A percentile compares a stretch with the other conserved stretches of the same genome.
These are phyloP conservation scores for Pyrochroa serraticornis DNA, from an alignment of 2,888 invertebrate genomes.

Conservation along the genomic window DNA sequence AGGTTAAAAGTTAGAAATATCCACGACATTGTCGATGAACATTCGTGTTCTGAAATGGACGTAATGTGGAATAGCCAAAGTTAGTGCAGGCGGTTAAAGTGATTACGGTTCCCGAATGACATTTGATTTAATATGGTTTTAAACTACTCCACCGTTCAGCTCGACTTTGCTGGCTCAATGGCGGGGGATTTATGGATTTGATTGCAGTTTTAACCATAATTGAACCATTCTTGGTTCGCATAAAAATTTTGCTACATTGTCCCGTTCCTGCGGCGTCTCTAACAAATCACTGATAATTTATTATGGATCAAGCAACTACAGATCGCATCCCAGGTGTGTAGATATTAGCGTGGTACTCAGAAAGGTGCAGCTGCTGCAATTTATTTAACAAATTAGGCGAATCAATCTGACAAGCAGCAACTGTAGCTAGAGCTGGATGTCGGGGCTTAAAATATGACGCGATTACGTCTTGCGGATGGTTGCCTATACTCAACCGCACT, in stretches of 20 bases:
- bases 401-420: slow-evolving; percentile 36
- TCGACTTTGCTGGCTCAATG: slow-evolving; percentile 28
- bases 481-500: slow-evolving; percentile 27
- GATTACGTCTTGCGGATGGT: slow-evolving; percentile 35
- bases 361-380: slow-evolving; percentile 36
- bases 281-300: slow-evolving; percentile 20
- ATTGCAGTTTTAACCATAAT: slow-evolving; percentile 35
- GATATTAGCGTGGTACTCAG: slow-evolving; percentile 26
- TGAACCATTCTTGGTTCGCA: slow-evolving; percentile 27
- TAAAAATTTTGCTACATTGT: slow-evolving; percentile 24
- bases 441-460: slow-evolving; percentile 34
- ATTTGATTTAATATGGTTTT: slow-evolving; percentile 37
- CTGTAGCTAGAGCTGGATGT: slow-evolving; percentile 28
- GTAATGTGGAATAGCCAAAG: slow-evolving; percentile 33
- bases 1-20: not conserved
- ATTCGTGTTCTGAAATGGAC: slow-evolving; percentile 28
- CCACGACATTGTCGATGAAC: not conserved
- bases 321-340: slow-evolving; percentile 29
- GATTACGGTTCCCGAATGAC: slow-evolving; percentile 35
- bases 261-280: not conserved
- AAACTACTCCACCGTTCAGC: slow-evolving; percentile 34
- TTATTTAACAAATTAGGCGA: slow-evolving; percentile 40
- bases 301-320: slow-evolving; percentile 9
- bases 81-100: slow-evolving; percentile 36
- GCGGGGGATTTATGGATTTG: slow-evolving; percentile 36